Percentiles rank a stretch among this genome's conserved stretches.
phyloP scores from a whole-genome alignment of 2,113 vertebrate species.

The Tragelaphus strepsiceros region DNA sequence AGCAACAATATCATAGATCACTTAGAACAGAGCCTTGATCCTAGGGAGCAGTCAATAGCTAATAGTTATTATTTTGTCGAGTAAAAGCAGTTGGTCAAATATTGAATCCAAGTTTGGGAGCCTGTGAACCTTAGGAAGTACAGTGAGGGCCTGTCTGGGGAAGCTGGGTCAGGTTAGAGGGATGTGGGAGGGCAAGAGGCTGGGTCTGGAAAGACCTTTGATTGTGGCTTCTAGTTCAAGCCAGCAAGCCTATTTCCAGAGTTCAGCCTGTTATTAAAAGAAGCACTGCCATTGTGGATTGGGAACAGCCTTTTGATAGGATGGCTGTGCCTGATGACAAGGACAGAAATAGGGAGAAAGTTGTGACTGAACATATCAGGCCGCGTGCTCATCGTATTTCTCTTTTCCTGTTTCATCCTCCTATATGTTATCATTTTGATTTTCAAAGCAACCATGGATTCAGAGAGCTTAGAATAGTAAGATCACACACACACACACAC shows the following conservation, averaged over 20 bases:
- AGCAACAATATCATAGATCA: neutral
- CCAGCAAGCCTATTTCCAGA: neutral
- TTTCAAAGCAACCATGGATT: neutral
- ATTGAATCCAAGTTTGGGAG: neutral
- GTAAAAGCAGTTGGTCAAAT: neutral
- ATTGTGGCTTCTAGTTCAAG: neutral
- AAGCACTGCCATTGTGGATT: neutral
- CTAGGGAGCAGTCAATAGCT: neutral
- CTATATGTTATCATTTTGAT: neutral
- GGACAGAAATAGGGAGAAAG: neutral
- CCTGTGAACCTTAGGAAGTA: neutral
- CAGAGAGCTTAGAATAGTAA: neutral
- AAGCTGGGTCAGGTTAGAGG: neutral
- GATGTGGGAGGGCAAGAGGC: neutral
- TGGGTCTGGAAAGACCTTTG: neutral
- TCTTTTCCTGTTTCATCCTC: neutral
- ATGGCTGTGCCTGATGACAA: neutral
- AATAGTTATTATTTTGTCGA: neutral
- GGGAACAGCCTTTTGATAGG: neutral
- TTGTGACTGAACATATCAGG: rapidly evolving
- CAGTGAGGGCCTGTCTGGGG: neutral
- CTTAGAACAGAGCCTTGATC: neutral
- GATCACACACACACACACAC: neutral
- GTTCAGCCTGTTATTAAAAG: neutral
- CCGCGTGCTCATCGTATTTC: rapidly evolving